Percentiles rank a stretch among this genome's conserved stretches.
Evolutionary conservation across 2,113 vertebrate species (phyloP).

Genomic region (Typhlomys cinereus): DNA sequence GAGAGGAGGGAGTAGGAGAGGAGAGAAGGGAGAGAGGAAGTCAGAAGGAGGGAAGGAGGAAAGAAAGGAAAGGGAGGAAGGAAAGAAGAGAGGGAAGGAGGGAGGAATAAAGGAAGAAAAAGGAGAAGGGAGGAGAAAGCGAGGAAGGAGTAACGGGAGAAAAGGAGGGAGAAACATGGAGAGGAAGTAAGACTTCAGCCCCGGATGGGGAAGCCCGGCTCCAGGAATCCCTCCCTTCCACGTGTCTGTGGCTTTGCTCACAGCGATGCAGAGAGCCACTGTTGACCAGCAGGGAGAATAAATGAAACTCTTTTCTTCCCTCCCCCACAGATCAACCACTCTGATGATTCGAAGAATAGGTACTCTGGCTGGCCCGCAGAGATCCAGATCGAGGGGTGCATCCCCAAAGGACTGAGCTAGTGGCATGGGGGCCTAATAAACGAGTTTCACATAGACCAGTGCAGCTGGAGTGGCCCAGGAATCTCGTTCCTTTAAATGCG

Average conservation of each 20-base stretch:
- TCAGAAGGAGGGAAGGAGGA: too few species aligned
- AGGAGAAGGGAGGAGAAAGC: too few species aligned
- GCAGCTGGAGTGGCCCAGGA: neutral
- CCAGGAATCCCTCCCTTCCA: neutral
- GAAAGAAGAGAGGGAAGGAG: neutral
- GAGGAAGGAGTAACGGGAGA: too few species aligned
- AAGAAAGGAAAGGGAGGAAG: neutral
- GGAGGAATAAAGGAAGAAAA: too few species aligned
- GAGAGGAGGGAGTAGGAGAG: too few species aligned
- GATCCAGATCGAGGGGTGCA: slow-evolving; percentile 87
- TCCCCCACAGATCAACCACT: slow-evolving; percentile 84
- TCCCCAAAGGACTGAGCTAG: slow-evolving; percentile 78
- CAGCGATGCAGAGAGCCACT: neutral
- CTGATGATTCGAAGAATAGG: slow-evolving; percentile 74
- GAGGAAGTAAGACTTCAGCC: neutral
- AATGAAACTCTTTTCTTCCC: neutral
- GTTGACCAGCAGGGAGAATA: neutral
- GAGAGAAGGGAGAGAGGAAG: neutral
- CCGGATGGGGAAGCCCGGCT: neutral
- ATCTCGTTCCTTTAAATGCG: neutral
- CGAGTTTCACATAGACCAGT: neutral
- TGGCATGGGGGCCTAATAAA: neutral
- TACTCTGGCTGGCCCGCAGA: slow-evolving; percentile 86
- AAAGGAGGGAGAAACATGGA: too few species aligned
- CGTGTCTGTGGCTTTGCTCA: neutral